Evolutionary conservation across 2,888 invertebrate genomes (phyloP).

Genomic region (Xanthia togata): DNA sequence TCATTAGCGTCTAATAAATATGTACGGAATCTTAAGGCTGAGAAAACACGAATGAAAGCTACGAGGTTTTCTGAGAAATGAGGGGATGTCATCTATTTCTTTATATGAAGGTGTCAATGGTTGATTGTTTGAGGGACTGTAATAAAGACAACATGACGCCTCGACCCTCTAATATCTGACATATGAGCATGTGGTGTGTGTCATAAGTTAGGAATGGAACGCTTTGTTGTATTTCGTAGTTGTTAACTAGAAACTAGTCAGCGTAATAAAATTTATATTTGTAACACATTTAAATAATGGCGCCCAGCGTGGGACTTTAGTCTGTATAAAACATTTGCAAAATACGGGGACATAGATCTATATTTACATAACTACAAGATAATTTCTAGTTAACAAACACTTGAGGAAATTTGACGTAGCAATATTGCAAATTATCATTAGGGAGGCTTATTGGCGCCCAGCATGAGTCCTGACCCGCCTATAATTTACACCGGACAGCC

Average conservation of each 20-base stretch:
- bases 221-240: slow-evolving; percentile 30
- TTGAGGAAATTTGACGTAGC: slow-evolving; percentile 19
- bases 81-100: slow-evolving; percentile 43
- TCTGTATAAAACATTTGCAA: slow-evolving; percentile 20
- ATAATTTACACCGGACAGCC: slow-evolving; percentile 59
- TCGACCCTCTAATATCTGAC: slow-evolving; percentile 46
- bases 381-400: slow-evolving; percentile 16
- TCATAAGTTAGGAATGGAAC: slow-evolving; percentile 39
- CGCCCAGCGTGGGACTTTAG: slow-evolving; percentile 52
- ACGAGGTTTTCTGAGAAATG: slow-evolving; percentile 27
- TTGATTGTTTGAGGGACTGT: slow-evolving; percentile 57
- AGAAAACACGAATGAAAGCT: slow-evolving; percentile 41
- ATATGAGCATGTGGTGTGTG: slow-evolving; percentile 37
- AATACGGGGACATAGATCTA: slow-evolving; percentile 1
- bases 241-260: slow-evolving; percentile 21
- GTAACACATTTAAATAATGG: slow-evolving; percentile 44
- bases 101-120: slow-evolving; percentile 48
- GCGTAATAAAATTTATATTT: slow-evolving; percentile 33
- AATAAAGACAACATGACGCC: slow-evolving; percentile 59
- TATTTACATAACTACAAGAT: background rate
- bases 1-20: slow-evolving; percentile 72
- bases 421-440: slow-evolving; percentile 50
- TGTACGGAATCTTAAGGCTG: slow-evolving; percentile 55
- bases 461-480: slow-evolving; percentile 60
- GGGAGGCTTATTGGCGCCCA: slow-evolving; percentile 67